Conservation (phyloP, 2,113 vertebrate genomes). For the Chaetops frenatus region DNA sequence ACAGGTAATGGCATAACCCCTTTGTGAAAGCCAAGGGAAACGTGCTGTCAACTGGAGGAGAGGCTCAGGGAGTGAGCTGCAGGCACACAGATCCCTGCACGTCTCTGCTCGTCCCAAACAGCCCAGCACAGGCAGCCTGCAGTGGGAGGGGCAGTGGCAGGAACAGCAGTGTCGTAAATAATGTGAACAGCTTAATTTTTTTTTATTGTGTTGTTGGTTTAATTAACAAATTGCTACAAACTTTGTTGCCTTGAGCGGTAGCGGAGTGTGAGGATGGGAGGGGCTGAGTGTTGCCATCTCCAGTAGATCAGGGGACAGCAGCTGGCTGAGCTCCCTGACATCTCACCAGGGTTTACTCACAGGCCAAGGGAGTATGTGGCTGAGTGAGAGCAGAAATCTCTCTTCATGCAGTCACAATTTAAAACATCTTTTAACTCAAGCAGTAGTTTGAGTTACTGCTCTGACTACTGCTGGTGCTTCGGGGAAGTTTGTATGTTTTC, state of each 20-base stretch:
- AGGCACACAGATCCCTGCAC: background rate
- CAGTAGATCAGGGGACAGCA: background rate
- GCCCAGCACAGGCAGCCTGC: background rate
- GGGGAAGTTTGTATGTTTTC: background rate
- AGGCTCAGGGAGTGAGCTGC: background rate
- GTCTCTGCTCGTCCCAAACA: background rate
- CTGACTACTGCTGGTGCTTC: background rate
- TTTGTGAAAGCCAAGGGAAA: background rate
- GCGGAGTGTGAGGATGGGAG: background rate
- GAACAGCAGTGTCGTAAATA: background rate
- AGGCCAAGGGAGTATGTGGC: background rate
- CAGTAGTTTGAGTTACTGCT: background rate
- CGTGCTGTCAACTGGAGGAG: rapidly evolving
- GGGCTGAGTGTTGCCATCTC: background rate
- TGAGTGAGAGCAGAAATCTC: background rate
- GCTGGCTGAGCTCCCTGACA: background rate
- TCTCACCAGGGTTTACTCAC: background rate
- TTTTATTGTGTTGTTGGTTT: background rate
- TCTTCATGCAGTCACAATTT: background rate
- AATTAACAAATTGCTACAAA: conserved; percentile 8
- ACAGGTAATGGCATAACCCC: conserved; percentile 74
- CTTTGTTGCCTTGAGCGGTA: background rate
- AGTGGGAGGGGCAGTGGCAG: background rate
- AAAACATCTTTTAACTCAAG: background rate
- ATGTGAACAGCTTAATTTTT: background rate